Percentiles rank a stretch among this genome's conserved stretches.
Evolutionary conservation across 2,113 vertebrate species (phyloP).

Genomic region (Hipposideros armiger): DNA sequence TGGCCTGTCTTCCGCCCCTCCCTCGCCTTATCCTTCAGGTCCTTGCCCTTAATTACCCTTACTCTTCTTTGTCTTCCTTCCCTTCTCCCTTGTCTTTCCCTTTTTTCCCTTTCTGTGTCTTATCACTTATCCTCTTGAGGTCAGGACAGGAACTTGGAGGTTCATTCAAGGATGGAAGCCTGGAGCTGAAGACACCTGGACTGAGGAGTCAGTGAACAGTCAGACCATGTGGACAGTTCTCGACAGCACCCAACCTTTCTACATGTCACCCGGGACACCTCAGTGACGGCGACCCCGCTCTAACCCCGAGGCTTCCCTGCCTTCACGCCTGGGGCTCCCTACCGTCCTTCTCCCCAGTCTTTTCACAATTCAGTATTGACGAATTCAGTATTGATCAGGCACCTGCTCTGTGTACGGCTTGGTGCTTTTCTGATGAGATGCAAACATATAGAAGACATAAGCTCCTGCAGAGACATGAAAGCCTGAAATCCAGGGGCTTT

Average conservation of each 20-base stretch:
- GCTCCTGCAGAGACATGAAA: neutral
- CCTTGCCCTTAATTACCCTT: slow-evolving; percentile 57
- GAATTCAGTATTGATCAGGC: neutral
- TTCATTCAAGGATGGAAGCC: neutral
- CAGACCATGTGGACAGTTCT: neutral
- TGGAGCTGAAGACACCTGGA: neutral
- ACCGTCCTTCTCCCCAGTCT: neutral
- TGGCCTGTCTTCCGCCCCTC: neutral
- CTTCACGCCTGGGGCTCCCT: neutral
- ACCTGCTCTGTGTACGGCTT: neutral
- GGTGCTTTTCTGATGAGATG: neutral
- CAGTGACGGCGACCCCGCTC: neutral
- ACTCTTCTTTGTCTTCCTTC: neutral
- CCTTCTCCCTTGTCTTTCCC: neutral
- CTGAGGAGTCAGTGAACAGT: neutral
- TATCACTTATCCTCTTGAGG: neutral
- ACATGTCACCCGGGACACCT: neutral
- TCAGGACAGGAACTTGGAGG: neutral
- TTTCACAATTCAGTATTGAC: neutral
- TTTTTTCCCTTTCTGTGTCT: neutral
- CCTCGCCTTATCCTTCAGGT: neutral
- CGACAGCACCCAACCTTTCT: neutral
- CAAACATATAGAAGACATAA: neutral
- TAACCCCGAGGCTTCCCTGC: neutral
- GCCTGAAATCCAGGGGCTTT: neutral